Conservation (phyloP, 2,113 vertebrate species). For the Anseranas semipalmata region DNA sequence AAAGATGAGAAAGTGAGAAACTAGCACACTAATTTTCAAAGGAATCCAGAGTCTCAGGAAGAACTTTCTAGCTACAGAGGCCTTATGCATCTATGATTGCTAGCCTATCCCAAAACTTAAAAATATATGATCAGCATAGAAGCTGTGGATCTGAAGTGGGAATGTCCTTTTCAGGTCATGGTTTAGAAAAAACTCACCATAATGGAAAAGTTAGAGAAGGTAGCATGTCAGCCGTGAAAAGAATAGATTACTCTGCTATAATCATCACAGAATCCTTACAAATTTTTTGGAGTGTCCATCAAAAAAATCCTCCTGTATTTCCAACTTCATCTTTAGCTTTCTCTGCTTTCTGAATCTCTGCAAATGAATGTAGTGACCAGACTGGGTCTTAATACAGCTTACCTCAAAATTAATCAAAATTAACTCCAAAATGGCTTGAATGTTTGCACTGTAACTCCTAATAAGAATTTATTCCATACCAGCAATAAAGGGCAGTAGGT, state of each 20-base stretch:
- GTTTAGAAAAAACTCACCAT: neutral
- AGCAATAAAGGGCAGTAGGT: neutral
- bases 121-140: neutral
- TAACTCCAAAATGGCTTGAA: neutral
- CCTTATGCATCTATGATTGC: too few species aligned
- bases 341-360: neutral
- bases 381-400: neutral
- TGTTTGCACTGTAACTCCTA: neutral
- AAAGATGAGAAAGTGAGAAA: neutral
- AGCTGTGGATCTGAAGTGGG: neutral
- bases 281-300: neutral
- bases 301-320: neutral
- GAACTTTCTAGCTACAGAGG: neutral
- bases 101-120: neutral
- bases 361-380: neutral
- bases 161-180: neutral
- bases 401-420: neutral
- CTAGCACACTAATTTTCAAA: neutral
- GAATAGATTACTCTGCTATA: neutral
- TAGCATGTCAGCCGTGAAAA: neutral
- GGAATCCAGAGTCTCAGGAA: neutral
- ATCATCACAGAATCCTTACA: neutral
- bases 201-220: neutral
- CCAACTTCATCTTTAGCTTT: neutral
- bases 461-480: neutral